phyloP scores from a whole-genome alignment of 2,113 vertebrate species.

The Ceyx cyanopectus region DNA sequence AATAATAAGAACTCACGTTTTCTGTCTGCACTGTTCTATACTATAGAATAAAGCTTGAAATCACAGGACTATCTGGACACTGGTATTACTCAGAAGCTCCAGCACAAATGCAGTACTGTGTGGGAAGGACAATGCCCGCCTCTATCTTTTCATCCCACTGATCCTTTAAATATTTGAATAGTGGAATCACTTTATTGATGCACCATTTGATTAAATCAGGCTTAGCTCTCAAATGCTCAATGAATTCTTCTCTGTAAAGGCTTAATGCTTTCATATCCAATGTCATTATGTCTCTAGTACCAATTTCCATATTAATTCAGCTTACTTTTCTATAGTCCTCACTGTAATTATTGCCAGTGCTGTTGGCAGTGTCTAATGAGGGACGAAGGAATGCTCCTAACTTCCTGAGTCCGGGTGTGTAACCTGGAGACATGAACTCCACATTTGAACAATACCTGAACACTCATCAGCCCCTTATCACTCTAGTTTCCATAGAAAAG shows the following conservation, averaged over 20 bases:
- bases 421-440: neutral
- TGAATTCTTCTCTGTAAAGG: constrained; percentile 44
- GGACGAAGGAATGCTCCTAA: neutral
- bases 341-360: neutral
- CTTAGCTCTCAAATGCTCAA: constrained; percentile 28
- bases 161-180: constrained; percentile 35
- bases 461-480: neutral
- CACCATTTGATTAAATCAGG: constrained; percentile 46
- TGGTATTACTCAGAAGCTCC: neutral
- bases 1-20: neutral
- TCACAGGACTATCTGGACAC: neutral
- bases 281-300: neutral
- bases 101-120: constrained; percentile 8
- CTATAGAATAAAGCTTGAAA: neutral
- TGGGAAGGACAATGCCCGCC: neutral
- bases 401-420: neutral
- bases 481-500: neutral
- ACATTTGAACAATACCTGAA: neutral
- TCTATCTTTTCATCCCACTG: constrained; percentile 22
- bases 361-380: neutral
- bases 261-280: neutral
- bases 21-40: neutral
- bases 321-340: neutral
- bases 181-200: constrained; percentile 35
- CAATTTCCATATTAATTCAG: constrained; percentile 28